Conservation (phyloP, 2,797 vertebrate genomes). For the Anguilla obscura region DNA sequence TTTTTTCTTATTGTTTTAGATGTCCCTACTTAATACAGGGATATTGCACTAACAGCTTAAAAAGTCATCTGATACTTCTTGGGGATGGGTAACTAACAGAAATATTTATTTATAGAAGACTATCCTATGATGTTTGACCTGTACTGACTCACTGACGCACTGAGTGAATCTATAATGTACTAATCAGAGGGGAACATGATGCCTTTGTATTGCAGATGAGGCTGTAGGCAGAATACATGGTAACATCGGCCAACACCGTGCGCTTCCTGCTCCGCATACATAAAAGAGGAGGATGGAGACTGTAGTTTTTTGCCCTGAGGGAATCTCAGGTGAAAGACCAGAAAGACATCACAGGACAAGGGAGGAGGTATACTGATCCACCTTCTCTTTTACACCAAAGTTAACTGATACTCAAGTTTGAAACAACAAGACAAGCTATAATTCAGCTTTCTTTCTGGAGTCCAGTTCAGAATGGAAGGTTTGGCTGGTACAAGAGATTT, state of each 20-base stretch:
- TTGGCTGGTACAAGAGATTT: not conserved
- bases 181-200: not conserved
- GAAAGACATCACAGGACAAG: not conserved
- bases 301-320: not conserved
- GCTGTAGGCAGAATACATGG: not conserved
- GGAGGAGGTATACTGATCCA: not conserved
- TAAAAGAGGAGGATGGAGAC: not conserved
- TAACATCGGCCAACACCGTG: not conserved
- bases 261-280: not conserved
- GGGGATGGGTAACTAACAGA: not conserved
- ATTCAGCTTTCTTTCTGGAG: not conserved
- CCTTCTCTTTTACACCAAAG: not conserved
- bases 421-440: not conserved
- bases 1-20: not conserved
- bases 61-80: not conserved
- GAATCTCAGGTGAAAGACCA: not conserved
- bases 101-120: not conserved
- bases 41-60: not conserved
- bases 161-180: not conserved
- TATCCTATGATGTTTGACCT: conserved; percentile 6
- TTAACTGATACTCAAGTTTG: not conserved
- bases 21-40: not conserved
- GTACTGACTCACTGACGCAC: not conserved
- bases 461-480: not conserved
- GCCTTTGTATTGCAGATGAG: not conserved